phyloP scores from a whole-genome alignment of 2,113 vertebrate genomes.

The Panthera tigris region DNA sequence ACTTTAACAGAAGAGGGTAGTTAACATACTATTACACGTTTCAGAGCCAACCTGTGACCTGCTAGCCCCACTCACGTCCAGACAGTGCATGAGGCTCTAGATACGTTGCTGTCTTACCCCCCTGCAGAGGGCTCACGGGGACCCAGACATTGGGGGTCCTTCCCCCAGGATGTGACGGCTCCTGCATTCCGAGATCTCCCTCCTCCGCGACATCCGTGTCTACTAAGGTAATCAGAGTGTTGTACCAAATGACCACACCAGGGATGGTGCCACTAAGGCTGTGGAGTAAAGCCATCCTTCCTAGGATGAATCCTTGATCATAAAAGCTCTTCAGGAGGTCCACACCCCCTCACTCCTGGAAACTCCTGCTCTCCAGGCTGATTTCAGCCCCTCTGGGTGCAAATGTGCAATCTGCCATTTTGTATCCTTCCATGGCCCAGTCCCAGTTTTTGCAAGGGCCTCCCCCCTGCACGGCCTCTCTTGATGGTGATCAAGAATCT shows the following conservation, averaged over 20 bases:
- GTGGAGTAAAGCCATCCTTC: neutral
- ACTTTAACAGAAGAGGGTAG: slow-evolving; percentile 77
- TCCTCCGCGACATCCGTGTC: neutral
- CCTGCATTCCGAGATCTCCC: neutral
- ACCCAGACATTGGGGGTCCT: neutral
- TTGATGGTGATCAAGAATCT: neutral
- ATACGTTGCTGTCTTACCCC: neutral
- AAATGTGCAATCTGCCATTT: fast-evolving
- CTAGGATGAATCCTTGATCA: neutral
- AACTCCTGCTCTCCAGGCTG: neutral
- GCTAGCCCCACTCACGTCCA: slow-evolving; percentile 47
- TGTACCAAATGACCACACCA: neutral
- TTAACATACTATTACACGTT: slow-evolving; percentile 62
- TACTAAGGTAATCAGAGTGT: neutral
- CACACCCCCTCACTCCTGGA: neutral
- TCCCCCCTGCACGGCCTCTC: neutral
- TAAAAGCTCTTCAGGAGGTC: neutral
- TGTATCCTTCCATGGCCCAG: fast-evolving
- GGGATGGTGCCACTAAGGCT: neutral
- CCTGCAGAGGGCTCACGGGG: neutral
- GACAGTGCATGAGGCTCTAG: neutral
- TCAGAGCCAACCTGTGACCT: slow-evolving; percentile 13
- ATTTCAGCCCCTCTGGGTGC: neutral
- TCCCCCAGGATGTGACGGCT: neutral
- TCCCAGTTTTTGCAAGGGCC: no score